Evolutionary conservation across 2,797 vertebrate genomes (phyloP).

Genomic region (Sciurus carolinensis): DNA sequence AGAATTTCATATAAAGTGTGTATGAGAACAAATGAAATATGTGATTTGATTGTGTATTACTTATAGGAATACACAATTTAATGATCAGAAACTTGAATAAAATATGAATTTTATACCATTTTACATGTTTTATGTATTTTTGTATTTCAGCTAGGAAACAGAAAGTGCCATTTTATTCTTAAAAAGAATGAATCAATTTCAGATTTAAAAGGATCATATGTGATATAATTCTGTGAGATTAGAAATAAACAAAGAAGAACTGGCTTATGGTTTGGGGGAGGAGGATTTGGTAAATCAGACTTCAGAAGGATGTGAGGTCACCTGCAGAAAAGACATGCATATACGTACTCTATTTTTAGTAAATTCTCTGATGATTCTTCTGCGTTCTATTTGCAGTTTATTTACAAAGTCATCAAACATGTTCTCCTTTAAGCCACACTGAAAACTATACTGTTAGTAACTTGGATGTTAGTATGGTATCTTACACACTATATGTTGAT

Average conservation of each 20-base stretch:
- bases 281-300: neutral
- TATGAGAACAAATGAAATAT: neutral
- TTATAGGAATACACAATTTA: neutral
- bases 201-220: neutral
- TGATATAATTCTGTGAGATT: neutral
- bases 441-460: neutral
- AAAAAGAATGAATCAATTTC: neutral
- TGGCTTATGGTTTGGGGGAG: neutral
- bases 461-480: neutral
- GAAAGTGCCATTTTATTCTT: neutral
- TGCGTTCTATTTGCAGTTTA: neutral
- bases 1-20: neutral
- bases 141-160: neutral
- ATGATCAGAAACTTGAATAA: neutral
- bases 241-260: neutral
- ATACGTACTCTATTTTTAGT: neutral
- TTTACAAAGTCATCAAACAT: neutral
- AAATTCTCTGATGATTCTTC: neutral
- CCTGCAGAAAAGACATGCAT: neutral
- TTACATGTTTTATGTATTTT: neutral
- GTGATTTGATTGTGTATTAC: neutral
- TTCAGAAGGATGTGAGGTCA: neutral
- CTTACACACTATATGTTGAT: neutral
- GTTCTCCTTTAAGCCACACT: neutral
- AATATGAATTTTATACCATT: neutral